These are phyloP conservation scores for Odocoileus hemionus DNA, from an alignment of 2,113 vertebrate species.

Conservation along the genomic window DNA sequence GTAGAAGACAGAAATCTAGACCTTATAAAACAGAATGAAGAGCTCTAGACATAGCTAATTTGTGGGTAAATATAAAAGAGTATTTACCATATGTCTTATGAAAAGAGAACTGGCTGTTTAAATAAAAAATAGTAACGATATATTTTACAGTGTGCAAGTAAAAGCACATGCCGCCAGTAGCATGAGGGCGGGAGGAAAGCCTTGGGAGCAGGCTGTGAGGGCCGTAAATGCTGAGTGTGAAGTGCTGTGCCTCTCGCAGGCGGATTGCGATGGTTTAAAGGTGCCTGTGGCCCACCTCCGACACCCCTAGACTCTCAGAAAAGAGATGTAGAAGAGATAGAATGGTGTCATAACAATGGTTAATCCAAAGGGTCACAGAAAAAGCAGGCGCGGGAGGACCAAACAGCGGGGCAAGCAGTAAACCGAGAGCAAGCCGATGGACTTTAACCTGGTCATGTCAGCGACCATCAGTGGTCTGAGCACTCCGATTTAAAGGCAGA, in stretches of 20 bases:
- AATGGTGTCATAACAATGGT: background rate
- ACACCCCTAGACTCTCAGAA: background rate
- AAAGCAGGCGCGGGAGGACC: background rate
- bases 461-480: too few species aligned
- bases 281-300: background rate
- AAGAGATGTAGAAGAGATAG: background rate
- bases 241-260: background rate
- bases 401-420: background rate
- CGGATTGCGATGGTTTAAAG: background rate
- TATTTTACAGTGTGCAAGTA: background rate
- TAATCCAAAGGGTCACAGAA: background rate
- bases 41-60: background rate
- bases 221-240: rapidly evolving
- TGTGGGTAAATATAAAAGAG: background rate
- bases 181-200: background rate
- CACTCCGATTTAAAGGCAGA: background rate
- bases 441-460: background rate
- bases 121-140: background rate
- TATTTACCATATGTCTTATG: background rate
- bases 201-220: rapidly evolving
- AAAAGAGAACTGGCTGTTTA: background rate
- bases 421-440: background rate
- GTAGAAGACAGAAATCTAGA: background rate
- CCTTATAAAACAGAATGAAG: background rate
- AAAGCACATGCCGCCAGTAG: background rate